These are phyloP conservation scores for Dichetophora obliterata DNA, from an alignment of 2,888 invertebrate genomes.

Conservation along the genomic window DNA sequence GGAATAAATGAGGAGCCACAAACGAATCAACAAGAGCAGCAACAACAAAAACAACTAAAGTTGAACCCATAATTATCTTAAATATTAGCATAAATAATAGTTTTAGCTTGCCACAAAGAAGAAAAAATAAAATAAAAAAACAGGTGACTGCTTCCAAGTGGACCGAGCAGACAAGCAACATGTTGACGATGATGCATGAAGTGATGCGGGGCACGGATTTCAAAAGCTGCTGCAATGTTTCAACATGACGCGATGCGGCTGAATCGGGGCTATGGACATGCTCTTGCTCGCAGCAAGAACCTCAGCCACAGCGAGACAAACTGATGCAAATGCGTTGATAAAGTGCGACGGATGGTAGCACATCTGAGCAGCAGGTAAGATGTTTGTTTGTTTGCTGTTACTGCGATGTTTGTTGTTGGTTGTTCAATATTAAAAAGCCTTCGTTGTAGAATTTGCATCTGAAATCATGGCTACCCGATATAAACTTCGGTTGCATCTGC, in stretches of 20 bases:
- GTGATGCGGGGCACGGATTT: not conserved
- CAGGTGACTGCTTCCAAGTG: not conserved
- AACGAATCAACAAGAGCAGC: slow-evolving; percentile 1
- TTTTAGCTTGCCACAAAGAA: slow-evolving; percentile 29
- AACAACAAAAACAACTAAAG: slow-evolving; percentile 21
- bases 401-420: not conserved
- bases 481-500: slow-evolving; percentile 15
- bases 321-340: slow-evolving; percentile 24
- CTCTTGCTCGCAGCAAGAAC: not conserved
- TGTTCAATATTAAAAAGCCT: slow-evolving; percentile 34
- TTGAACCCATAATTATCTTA: slow-evolving; percentile 39
- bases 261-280: not conserved
- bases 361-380: not conserved
- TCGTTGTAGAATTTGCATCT: slow-evolving; percentile 33
- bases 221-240: not conserved
- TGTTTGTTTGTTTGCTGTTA: slow-evolving; percentile 2
- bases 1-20: slow-evolving; percentile 8
- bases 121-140: not conserved
- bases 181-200: slow-evolving; percentile 21
- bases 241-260: not conserved
- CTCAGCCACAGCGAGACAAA: slow-evolving; percentile 16
- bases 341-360: not conserved
- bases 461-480: slow-evolving; percentile 25
- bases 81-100: slow-evolving; percentile 43
- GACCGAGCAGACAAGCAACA: not conserved